Conservation (phyloP, 1,140 invertebrate genomes). For the Ceratosolen fusciceps region DNA sequence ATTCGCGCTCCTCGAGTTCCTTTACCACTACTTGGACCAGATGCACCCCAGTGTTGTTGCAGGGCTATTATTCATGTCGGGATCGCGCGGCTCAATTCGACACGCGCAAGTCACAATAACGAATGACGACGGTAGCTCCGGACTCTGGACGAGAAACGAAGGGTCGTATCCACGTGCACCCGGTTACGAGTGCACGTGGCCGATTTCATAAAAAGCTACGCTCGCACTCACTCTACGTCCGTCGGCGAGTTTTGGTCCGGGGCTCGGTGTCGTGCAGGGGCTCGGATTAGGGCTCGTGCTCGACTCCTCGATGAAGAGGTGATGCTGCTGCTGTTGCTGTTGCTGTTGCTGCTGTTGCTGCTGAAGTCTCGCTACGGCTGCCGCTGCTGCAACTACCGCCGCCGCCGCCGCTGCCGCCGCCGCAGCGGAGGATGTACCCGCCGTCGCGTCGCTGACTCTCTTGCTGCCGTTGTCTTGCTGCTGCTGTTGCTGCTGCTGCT, state of each 20-base stretch:
- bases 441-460: constrained; percentile 20
- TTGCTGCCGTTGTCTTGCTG: constrained; percentile 12
- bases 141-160: too few species aligned
- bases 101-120: too few species aligned
- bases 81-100: too few species aligned
- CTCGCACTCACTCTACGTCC: constrained; percentile 67
- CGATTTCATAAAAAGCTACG: not conserved
- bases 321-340: constrained; percentile 63
- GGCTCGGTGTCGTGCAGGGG: constrained; percentile 66
- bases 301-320: constrained; percentile 58
- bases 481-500: constrained; percentile 66
- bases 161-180: not conserved
- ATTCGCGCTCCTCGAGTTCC: too few species aligned
- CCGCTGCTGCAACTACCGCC: constrained; percentile 47
- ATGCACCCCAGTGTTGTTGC: too few species aligned
- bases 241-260: constrained; percentile 68
- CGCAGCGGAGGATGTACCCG: constrained; percentile 11
- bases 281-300: constrained; percentile 62
- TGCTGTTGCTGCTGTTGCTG: constrained; percentile 67
- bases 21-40: too few species aligned
- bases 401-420: constrained; percentile 19
- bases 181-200: not conserved
- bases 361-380: constrained; percentile 45
- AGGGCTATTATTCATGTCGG: too few species aligned
- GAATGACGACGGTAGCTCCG: too few species aligned